A percentile compares a stretch with the other conserved stretches of the same genome.
Conservation (phyloP, 2,113 vertebrate genomes). For the Oncorhynchus nerka region DNA sequence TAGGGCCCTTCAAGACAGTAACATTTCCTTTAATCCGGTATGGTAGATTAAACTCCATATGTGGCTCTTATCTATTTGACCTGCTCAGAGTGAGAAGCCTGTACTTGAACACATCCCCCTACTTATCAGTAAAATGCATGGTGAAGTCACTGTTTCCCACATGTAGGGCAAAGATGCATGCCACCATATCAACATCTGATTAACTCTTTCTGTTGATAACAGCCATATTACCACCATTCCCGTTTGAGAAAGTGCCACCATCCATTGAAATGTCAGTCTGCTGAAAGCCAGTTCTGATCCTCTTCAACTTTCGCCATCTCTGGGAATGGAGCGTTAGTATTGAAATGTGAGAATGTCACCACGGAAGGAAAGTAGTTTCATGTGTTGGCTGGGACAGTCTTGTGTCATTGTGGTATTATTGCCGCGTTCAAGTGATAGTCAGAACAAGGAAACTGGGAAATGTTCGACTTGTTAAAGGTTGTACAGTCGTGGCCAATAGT, state of each 20-base stretch:
- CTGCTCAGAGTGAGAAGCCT: conserved; percentile 73
- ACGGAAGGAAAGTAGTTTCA: conserved; percentile 64
- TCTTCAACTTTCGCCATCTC: conserved; percentile 33
- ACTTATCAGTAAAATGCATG: conserved; percentile 76
- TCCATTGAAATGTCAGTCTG: conserved; percentile 73
- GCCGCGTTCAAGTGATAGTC: no score
- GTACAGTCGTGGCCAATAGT: no score
- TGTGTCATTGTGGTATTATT: background rate
- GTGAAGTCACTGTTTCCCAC: conserved; percentile 71
- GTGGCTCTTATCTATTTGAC: conserved; percentile 68
- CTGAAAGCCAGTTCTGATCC: conserved; percentile 61
- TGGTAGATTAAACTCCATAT: conserved; percentile 75
- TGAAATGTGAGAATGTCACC: conserved; percentile 82
- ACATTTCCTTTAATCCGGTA: conserved; percentile 74
- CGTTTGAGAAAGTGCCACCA: conserved; percentile 69
- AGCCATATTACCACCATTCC: conserved; percentile 57
- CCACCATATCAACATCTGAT: conserved; percentile 66
- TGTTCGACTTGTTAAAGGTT: no score
- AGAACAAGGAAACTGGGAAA: no score
- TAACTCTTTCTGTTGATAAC: conserved; percentile 51
- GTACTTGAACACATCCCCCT: conserved; percentile 65
- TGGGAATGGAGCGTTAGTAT: conserved; percentile 46
- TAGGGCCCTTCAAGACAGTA: conserved; percentile 80
- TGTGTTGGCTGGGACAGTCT: background rate
- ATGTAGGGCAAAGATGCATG: conserved; percentile 69